Conservation (phyloP, 1,140 invertebrate species). For the Philopotamus ludificatus region DNA sequence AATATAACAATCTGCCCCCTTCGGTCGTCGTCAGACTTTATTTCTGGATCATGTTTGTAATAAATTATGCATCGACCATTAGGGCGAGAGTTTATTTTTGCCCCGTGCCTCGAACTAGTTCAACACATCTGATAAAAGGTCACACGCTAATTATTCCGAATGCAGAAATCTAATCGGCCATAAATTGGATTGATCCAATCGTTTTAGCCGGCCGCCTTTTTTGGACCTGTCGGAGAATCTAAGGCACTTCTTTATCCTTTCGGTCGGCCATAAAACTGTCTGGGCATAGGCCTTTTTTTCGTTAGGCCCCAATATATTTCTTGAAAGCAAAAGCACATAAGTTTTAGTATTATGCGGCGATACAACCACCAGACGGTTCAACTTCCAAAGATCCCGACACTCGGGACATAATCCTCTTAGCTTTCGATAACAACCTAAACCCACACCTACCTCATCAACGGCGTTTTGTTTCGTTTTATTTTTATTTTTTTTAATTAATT, state of each 20-base stretch:
- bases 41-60: too few species aligned
- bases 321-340: slow-evolving; percentile 5
- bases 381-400: slow-evolving; percentile 2
- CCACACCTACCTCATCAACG: not conserved
- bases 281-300: not conserved
- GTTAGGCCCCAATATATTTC: not conserved
- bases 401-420: slow-evolving; percentile 19
- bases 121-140: too few species aligned
- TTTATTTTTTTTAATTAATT: not conserved
- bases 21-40: too few species aligned
- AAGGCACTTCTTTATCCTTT: not conserved
- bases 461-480: not conserved
- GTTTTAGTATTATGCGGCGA: slow-evolving; percentile 7
- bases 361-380: not conserved
- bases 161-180: too few species aligned
- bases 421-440: slow-evolving; percentile 19
- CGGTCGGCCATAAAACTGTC: not conserved
- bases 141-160: too few species aligned
- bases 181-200: too few species aligned
- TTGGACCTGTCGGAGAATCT: not conserved
- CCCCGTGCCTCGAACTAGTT: too few species aligned
- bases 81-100: too few species aligned
- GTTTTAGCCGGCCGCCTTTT: too few species aligned
- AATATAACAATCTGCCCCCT: too few species aligned
- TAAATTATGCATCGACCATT: too few species aligned